Conservation (phyloP, 2,797 vertebrate species). For the Phoebastria nigripes region DNA sequence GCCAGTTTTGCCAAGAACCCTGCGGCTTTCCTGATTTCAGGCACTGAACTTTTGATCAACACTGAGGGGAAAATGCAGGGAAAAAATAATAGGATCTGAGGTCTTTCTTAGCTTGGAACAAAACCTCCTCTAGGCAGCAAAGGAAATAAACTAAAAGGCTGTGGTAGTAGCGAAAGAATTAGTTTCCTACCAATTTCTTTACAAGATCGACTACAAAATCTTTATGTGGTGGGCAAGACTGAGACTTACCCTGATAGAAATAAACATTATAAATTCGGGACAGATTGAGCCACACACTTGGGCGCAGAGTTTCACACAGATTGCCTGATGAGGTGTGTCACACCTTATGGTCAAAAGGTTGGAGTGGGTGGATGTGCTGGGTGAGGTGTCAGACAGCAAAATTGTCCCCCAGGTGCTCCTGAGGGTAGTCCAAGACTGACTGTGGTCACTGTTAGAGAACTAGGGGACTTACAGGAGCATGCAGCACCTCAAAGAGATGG, state of each 20-base stretch:
- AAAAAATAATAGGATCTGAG: neutral
- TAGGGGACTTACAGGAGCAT: neutral
- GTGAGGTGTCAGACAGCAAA: neutral
- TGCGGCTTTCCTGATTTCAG: neutral
- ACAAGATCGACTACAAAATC: neutral
- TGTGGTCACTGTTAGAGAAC: neutral
- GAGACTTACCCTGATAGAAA: neutral
- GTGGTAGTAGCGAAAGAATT: neutral
- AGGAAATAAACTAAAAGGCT: neutral
- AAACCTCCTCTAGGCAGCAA: neutral
- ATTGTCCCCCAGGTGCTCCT: neutral
- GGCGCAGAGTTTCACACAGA: neutral
- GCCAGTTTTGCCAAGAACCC: neutral
- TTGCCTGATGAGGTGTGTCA: neutral
- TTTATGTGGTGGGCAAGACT: neutral
- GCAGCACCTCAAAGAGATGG: neutral
- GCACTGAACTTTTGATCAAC: neutral
- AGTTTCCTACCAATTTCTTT: neutral
- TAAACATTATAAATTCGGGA: neutral
- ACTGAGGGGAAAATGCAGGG: neutral
- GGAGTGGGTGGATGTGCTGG: neutral
- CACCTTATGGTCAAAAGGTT: accelerated
- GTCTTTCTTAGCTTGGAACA: neutral
- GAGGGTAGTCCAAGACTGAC: neutral
- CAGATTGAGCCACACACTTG: neutral